These are phyloP conservation scores for Nymphalis io DNA, from an alignment of 1,140 invertebrate genomes.

Conservation along the genomic window DNA sequence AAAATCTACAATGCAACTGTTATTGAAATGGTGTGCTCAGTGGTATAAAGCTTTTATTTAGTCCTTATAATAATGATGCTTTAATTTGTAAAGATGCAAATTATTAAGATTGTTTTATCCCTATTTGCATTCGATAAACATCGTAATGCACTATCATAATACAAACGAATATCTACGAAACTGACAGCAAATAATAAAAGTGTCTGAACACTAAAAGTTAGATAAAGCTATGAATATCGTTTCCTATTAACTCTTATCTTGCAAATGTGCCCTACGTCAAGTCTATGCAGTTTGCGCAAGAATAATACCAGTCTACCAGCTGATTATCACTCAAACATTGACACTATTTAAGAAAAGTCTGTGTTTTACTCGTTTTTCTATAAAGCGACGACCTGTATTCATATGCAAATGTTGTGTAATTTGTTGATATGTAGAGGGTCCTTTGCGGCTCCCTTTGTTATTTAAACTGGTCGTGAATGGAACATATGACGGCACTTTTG, in stretches of 20 bases:
- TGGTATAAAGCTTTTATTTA: too few relatives aligned
- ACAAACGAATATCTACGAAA: too few relatives aligned
- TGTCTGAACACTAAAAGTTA: neutral
- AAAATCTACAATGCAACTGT: too few relatives aligned
- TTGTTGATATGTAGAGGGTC: conserved; percentile 78
- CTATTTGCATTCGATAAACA: too few relatives aligned
- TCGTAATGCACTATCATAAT: too few relatives aligned
- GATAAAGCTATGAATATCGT: conserved; percentile 3
- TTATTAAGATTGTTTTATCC: too few relatives aligned
- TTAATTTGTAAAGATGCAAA: too few relatives aligned
- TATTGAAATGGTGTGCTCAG: too few relatives aligned
- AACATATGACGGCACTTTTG: conserved; percentile 75
- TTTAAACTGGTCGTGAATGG: conserved; percentile 68
- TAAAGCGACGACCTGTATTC: conserved; percentile 56
- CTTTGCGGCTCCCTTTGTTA: conserved; percentile 74
- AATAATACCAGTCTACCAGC: conserved; percentile 16
- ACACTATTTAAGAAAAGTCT: conserved; percentile 70
- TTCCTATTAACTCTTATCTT: neutral
- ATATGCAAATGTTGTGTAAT: conserved; percentile 78
- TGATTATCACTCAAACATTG: conserved; percentile 60
- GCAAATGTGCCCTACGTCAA: neutral
- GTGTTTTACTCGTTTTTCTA: conserved; percentile 58
- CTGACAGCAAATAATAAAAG: too few relatives aligned
- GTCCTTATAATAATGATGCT: too few relatives aligned
- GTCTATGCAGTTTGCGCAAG: neutral